Evolutionary conservation across 2,797 vertebrate species (phyloP).

Genomic region (Cyprinella venusta): DNA sequence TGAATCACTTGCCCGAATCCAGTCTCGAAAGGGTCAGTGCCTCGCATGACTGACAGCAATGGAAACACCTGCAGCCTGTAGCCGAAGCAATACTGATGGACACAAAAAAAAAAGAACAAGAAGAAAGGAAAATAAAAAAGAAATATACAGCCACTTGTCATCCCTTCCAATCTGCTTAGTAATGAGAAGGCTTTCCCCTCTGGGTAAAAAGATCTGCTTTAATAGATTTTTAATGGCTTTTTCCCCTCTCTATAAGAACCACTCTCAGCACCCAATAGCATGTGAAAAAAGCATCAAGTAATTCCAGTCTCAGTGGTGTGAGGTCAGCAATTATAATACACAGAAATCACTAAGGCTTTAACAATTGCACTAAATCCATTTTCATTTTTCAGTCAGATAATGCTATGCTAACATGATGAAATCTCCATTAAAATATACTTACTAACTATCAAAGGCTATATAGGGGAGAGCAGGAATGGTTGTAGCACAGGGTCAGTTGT

Average conservation of each 20-base stretch:
- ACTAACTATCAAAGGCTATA: slow-evolving; percentile 35
- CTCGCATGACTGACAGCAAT: slow-evolving; percentile 66
- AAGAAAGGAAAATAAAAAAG: slow-evolving; percentile 61
- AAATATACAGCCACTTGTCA: slow-evolving; percentile 71
- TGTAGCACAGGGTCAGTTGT: not conserved
- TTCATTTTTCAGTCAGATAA: slow-evolving; percentile 45
- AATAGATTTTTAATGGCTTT: slow-evolving; percentile 79
- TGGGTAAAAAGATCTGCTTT: slow-evolving; percentile 75
- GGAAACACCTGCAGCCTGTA: slow-evolving; percentile 71
- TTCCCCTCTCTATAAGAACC: slow-evolving; percentile 65
- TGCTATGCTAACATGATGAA: slow-evolving; percentile 50
- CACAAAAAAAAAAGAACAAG: slow-evolving; percentile 62
- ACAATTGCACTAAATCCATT: slow-evolving; percentile 60
- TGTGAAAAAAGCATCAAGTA: slow-evolving; percentile 63
- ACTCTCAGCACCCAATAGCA: slow-evolving; percentile 69
- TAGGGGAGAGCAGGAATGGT: not conserved
- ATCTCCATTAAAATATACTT: slow-evolving; percentile 54
- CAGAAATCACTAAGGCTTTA: slow-evolving; percentile 65
- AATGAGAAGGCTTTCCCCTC: slow-evolving; percentile 73
- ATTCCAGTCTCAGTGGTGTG: slow-evolving; percentile 67
- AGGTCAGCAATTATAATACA: slow-evolving; percentile 72
- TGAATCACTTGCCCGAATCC: not conserved
- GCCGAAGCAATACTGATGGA: slow-evolving; percentile 70
- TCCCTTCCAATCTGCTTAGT: slow-evolving; percentile 73
- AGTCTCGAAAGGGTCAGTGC: slow-evolving; percentile 35